A percentile compares a stretch with the other conserved stretches of the same genome.
These are phyloP conservation scores for Coenonympha glycerion DNA, from an alignment of 2,888 invertebrate genomes.

Conservation along the genomic window DNA sequence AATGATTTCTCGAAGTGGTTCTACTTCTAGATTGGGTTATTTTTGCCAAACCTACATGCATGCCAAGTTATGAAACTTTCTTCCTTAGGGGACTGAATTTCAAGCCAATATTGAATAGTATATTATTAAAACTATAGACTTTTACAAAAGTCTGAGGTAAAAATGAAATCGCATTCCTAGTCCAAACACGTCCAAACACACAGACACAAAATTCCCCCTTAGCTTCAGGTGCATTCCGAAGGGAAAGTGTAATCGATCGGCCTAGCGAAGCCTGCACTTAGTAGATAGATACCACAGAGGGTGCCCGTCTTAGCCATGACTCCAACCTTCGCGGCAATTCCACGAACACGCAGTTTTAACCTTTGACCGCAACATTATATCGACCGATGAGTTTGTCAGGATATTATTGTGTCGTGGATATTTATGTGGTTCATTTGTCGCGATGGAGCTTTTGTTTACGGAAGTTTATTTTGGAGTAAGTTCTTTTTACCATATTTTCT, in stretches of 20 bases:
- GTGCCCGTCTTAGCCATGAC: conserved; percentile 45
- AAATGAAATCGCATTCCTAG: not conserved
- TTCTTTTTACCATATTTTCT: no score
- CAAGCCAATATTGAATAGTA: no score
- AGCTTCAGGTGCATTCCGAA: conserved; percentile 35
- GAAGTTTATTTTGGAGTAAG: conserved; percentile 19
- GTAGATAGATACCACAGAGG: conserved; percentile 54
- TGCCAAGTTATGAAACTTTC: no score
- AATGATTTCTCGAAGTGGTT: no score
- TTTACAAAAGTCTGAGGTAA: not conserved
- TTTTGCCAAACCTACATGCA: no score
- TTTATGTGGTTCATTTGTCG: not conserved
- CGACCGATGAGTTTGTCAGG: not conserved
- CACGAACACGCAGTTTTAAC: conserved; percentile 12
- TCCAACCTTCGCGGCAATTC: not conserved
- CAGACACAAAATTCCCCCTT: conserved; percentile 20
- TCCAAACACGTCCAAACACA: not conserved
- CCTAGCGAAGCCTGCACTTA: conserved; percentile 56
- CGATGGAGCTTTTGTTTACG: conserved; percentile 16
- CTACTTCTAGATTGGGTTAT: no score
- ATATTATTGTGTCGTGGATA: conserved; percentile 8
- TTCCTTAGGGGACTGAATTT: no score
- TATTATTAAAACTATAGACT: no score
- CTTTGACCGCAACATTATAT: conserved; percentile 3
- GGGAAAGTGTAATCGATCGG: conserved; percentile 61